Conservation (phyloP, 1,140 invertebrate genomes). For the Pogonus chalceus region DNA sequence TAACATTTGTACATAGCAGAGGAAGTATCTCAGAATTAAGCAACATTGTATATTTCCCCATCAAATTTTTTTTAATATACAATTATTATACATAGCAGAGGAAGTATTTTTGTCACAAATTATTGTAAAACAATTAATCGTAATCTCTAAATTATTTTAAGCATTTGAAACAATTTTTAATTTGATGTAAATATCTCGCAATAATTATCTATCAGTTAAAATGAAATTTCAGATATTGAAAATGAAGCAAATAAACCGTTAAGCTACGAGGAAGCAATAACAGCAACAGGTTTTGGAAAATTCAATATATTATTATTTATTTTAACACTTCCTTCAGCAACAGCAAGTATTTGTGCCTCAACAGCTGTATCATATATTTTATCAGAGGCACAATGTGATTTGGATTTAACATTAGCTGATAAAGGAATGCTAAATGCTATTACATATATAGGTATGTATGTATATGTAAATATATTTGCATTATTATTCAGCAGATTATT, state of each 20-base stretch:
- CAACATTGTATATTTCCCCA: too few species aligned
- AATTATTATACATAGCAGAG: too few species aligned
- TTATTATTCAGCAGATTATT: too few species aligned
- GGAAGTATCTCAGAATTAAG: too few species aligned
- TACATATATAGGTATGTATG: constrained; percentile 46
- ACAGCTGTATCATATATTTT: constrained; percentile 53
- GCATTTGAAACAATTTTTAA: neutral
- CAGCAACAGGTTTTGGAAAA: constrained; percentile 40
- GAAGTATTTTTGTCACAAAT: too few species aligned
- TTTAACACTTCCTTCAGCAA: constrained; percentile 47
- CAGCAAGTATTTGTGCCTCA: constrained; percentile 51
- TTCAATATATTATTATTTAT: constrained; percentile 52
- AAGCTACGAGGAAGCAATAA: constrained; percentile 32
- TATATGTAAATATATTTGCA: neutral
- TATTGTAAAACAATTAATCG: too few species aligned
- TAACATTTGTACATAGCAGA: too few species aligned
- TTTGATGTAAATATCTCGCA: neutral
- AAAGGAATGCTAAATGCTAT: constrained; percentile 56
- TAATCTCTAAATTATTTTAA: constrained; percentile 2
- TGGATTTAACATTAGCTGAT: constrained; percentile 47
- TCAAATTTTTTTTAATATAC: too few species aligned
- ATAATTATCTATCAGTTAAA: neutral
- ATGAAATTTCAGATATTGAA: neutral
- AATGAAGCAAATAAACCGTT: constrained; percentile 25
- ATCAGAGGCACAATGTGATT: constrained; percentile 55